These are phyloP conservation scores for Trichogramma evanescens DNA, from an alignment of 2,888 invertebrate species.

Conservation along the genomic window DNA sequence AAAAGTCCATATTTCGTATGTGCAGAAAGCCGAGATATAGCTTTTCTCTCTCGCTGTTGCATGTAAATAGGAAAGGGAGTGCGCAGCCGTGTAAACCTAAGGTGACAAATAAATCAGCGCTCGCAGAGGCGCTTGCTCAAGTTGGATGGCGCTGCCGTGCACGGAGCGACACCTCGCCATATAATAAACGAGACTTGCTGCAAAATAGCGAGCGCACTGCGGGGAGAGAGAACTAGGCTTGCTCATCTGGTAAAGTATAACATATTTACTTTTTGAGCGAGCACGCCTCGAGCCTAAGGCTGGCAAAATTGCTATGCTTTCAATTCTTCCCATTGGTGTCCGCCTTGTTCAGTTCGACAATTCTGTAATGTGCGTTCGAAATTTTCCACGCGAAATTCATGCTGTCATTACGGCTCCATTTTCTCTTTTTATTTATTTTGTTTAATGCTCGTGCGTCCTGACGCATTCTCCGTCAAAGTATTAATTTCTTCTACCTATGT, in stretches of 20 bases:
- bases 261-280: too few species aligned
- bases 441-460: too few species aligned
- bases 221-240: neutral
- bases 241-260: slow-evolving; percentile 20
- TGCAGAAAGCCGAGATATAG: neutral
- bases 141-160: too few species aligned
- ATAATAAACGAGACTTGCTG: slow-evolving; percentile 18
- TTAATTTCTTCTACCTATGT: too few species aligned
- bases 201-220: neutral
- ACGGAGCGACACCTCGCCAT: slow-evolving; percentile 10
- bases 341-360: too few species aligned
- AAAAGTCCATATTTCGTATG: slow-evolving; percentile 23
- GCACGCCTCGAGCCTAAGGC: slow-evolving; percentile 3
- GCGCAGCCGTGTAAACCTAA: slow-evolving; percentile 15
- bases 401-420: too few species aligned
- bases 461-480: too few species aligned
- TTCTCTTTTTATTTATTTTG: too few species aligned
- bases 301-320: slow-evolving; percentile 18
- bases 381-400: too few species aligned
- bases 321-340: neutral
- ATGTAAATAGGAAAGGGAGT: slow-evolving; percentile 27
- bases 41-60: neutral
- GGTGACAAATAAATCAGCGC: slow-evolving; percentile 30
- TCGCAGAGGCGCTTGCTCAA: slow-evolving; percentile 27
- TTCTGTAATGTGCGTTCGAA: too few species aligned